A percentile compares a stretch with the other conserved stretches of the same genome.
Evolutionary conservation across 2,888 invertebrate species (phyloP).

Genomic region (Melieria omissa): DNA sequence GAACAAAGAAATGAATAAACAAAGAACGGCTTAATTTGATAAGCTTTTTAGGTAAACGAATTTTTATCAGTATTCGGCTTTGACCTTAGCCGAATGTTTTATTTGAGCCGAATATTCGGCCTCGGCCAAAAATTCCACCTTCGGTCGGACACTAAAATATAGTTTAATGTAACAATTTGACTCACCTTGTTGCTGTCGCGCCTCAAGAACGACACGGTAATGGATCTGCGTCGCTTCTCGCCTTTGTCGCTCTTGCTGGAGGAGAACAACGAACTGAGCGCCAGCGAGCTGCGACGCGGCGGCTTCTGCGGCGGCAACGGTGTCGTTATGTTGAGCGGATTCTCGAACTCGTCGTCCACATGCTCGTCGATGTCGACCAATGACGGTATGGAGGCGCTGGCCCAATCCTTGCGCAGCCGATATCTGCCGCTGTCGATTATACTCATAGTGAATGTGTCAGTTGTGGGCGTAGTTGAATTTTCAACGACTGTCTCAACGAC

Average conservation of each 20-base stretch:
- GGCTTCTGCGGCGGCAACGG: constrained; percentile 57
- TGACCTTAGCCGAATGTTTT: no score
- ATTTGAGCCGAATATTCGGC: no score
- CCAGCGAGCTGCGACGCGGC: constrained; percentile 64
- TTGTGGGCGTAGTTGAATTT: no score
- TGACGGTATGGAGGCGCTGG: constrained; percentile 65
- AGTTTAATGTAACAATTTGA: background rate
- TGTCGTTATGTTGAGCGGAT: constrained; percentile 45
- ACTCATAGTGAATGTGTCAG: constrained; percentile 55
- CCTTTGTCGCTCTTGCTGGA: constrained; percentile 58
- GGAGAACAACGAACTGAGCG: constrained; percentile 57
- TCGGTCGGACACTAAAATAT: background rate
- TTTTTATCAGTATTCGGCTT: no score
- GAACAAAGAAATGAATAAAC: no score
- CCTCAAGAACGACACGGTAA: constrained; percentile 64
- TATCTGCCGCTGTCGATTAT: constrained; percentile 65
- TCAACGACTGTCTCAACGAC: no score
- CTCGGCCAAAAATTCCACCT: no score
- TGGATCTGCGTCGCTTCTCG: constrained; percentile 66
- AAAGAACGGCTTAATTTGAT: background rate
- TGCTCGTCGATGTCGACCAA: constrained; percentile 65
- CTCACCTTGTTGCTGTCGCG: constrained; percentile 64
- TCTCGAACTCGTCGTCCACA: constrained; percentile 50
- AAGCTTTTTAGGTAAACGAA: background rate
- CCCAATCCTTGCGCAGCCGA: constrained; percentile 66